Evolutionary conservation across 1,140 invertebrate species (phyloP).

Genomic region (Palaemon carinicauda): DNA sequence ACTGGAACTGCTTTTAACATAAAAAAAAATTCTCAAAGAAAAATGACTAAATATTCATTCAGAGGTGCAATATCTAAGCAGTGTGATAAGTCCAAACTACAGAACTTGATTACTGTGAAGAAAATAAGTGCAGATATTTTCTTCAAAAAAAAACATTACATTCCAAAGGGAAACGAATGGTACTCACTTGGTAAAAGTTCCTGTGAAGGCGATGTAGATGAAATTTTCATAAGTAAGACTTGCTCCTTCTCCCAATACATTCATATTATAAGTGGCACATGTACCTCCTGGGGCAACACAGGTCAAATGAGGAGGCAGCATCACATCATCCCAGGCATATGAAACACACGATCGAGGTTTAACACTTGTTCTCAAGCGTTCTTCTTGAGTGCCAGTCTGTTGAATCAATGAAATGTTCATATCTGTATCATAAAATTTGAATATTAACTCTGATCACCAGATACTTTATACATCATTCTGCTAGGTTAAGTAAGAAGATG

Average conservation of each 20-base stretch:
- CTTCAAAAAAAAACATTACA: background rate
- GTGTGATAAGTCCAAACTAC: too few species aligned
- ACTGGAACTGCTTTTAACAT: too few species aligned
- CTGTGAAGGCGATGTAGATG: slow-evolving; percentile 88
- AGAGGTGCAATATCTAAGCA: too few species aligned
- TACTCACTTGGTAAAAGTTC: slow-evolving; percentile 72
- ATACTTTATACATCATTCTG: too few species aligned
- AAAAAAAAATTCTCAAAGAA: too few species aligned
- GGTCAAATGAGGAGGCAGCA: slow-evolving; percentile 72
- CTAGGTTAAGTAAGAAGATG: too few species aligned
- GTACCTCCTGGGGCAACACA: slow-evolving; percentile 89
- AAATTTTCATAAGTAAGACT: slow-evolving; percentile 93
- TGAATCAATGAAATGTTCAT: background rate
- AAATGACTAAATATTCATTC: background rate
- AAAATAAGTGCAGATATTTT: background rate
- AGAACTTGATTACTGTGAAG: too few species aligned
- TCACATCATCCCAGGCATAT: slow-evolving; percentile 91
- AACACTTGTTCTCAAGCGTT: slow-evolving; percentile 76
- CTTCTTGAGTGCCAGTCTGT: slow-evolving; percentile 66
- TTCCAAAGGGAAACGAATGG: background rate
- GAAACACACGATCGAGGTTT: slow-evolving; percentile 80
- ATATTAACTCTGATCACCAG: background rate
- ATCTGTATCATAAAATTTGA: background rate
- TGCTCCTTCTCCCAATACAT: slow-evolving; percentile 72
- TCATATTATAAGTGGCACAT: slow-evolving; percentile 81